Evolutionary conservation across 2,888 invertebrate species (phyloP).

Genomic region (Euzophera pinguis): DNA sequence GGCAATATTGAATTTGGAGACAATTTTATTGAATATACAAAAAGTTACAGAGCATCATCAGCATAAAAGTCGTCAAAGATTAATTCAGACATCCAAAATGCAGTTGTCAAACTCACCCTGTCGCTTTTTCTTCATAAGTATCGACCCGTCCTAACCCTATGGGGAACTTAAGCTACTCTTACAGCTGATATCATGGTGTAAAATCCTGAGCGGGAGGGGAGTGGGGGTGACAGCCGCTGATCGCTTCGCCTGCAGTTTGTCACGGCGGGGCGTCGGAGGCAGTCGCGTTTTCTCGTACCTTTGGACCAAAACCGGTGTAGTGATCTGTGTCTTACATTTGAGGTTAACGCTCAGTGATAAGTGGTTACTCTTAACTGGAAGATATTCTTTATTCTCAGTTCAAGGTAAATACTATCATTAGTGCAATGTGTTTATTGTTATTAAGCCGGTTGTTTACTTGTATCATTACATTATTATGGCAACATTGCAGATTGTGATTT

Average conservation of each 20-base stretch:
- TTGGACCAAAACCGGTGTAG: conserved; percentile 13
- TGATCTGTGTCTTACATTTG: conserved; percentile 24
- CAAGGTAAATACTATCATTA: conserved; percentile 16
- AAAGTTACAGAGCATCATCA: no score
- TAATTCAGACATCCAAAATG: not conserved
- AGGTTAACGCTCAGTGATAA: conserved; percentile 15
- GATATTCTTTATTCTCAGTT: conserved; percentile 2
- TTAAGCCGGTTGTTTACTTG: not conserved
- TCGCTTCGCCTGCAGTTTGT: conserved; percentile 41
- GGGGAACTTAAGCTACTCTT: conserved; percentile 19
- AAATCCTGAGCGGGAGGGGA: conserved; percentile 10
- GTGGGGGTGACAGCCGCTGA: conserved; percentile 13
- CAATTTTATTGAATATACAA: no score
- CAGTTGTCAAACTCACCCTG: not conserved
- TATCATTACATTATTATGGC: not conserved
- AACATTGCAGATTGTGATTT: not conserved
- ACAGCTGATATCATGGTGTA: conserved; percentile 22
- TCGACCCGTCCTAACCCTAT: conserved; percentile 16
- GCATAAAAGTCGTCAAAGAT: no score
- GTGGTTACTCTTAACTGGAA: conserved; percentile 12
- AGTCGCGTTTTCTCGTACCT: conserved; percentile 28
- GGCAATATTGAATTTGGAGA: no score
- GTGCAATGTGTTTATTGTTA: conserved; percentile 5
- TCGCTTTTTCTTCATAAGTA: conserved; percentile 1
- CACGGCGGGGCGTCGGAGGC: conserved; percentile 45